Conservation (phyloP, 1,140 invertebrate species). For the Palaemon carinicauda region DNA sequence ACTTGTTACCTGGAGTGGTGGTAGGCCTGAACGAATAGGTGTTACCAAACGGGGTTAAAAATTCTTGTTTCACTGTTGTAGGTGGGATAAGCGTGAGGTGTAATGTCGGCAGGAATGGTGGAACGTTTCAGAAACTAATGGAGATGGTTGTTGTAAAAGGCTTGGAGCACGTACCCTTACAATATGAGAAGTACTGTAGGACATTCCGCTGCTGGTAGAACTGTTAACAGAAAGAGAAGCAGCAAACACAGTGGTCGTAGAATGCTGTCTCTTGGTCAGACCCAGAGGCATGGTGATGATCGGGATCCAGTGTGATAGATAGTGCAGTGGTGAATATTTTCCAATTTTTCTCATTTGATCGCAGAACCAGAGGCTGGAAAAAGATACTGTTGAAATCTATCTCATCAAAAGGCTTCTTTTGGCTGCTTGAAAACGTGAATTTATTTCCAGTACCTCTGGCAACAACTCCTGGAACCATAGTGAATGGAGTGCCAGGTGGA, state of each 20-base stretch:
- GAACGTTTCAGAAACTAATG: no score
- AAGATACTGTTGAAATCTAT: background rate
- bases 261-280: background rate
- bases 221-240: background rate
- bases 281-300: background rate
- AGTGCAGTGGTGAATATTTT: background rate
- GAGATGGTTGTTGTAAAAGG: background rate
- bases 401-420: background rate
- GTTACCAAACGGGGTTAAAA: conserved; percentile 1
- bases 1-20: background rate
- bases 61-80: conserved; percentile 10
- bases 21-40: background rate
- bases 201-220: background rate
- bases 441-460: conserved; percentile 11
- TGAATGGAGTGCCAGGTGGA: background rate
- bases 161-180: background rate
- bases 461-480: conserved; percentile 17
- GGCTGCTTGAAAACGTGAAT: conserved; percentile 10
- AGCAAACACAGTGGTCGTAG: background rate
- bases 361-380: background rate
- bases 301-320: background rate
- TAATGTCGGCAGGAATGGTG: background rate
- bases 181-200: background rate
- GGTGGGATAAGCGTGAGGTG: background rate
- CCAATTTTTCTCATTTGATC: background rate